Evolutionary conservation across 2,797 vertebrate species (phyloP).

Genomic region (Muscicapa comitata): DNA sequence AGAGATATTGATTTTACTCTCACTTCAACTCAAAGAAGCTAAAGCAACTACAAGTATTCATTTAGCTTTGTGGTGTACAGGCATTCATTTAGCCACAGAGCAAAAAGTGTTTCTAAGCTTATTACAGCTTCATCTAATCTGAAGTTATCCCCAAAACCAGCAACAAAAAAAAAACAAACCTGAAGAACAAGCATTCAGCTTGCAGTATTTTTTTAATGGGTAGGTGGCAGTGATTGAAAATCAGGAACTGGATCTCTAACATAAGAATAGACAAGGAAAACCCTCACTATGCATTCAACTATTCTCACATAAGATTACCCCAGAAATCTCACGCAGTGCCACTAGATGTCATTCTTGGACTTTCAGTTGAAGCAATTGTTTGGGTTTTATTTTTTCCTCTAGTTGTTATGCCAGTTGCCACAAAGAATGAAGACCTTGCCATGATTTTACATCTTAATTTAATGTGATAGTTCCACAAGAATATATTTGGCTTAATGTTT

Average conservation of each 20-base stretch:
- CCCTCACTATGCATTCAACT: not conserved
- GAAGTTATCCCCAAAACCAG: not conserved
- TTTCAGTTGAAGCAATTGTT: not conserved
- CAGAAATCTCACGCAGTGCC: not conserved
- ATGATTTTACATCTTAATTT: slow-evolving; percentile 14
- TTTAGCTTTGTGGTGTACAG: not conserved
- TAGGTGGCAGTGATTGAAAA: not conserved
- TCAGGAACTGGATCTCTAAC: not conserved
- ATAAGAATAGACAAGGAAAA: not conserved
- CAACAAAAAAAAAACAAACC: not conserved
- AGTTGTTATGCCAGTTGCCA: not conserved
- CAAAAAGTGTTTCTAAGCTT: not conserved
- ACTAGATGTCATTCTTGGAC: slow-evolving; percentile 63
- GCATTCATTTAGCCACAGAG: not conserved
- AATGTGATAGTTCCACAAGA: not conserved
- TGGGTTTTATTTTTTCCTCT: not conserved
- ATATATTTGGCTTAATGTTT: not conserved
- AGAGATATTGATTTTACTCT: not conserved
- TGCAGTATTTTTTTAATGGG: not conserved
- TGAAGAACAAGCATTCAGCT: not conserved
- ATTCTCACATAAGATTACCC: not conserved
- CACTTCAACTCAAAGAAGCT: not conserved
- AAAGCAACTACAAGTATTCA: not conserved
- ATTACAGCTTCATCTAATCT: not conserved
- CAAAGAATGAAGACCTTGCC: not conserved